Percentiles rank a stretch among this genome's conserved stretches.
Evolutionary conservation across 2,888 invertebrate species (phyloP).

Genomic region (Scaptodrosophila latifasciaeformis): DNA sequence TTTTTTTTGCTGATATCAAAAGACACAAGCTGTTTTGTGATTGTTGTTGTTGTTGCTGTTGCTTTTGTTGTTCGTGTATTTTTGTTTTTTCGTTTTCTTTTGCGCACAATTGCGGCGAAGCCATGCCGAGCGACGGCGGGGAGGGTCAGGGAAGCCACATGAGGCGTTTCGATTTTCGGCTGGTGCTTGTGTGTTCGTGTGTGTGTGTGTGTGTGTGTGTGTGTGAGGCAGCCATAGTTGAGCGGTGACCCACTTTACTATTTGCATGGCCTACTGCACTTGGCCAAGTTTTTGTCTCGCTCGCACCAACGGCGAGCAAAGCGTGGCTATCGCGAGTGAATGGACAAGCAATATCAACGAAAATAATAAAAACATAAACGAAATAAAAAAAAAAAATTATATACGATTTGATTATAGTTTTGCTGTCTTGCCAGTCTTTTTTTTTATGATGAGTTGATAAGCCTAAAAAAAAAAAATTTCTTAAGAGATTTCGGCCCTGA

Average conservation of each 20-base stretch:
- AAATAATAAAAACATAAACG: conserved; percentile 4
- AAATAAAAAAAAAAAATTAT: conserved; percentile 7
- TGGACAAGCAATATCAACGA: conserved; percentile 12
- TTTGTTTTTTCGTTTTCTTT: conserved; percentile 4
- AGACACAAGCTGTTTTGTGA: background rate
- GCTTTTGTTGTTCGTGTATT: background rate
- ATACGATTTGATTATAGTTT: no score
- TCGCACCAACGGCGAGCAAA: conserved; percentile 21
- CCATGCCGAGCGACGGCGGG: no score
- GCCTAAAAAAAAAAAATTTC: no score
- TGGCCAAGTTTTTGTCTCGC: conserved; percentile 75
- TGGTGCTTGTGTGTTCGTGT: no score
- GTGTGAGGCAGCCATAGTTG: conserved; percentile 19
- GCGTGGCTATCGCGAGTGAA: conserved; percentile 22
- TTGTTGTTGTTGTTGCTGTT: background rate
- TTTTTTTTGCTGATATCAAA: background rate
- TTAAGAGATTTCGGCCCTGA: no score
- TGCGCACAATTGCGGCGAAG: background rate
- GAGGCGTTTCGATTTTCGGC: no score
- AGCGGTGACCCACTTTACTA: conserved; percentile 73
- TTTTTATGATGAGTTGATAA: no score
- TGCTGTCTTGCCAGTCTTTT: no score
- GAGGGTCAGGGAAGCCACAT: no score
- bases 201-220: no score
- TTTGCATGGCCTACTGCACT: conserved; percentile 76